Percentiles rank a stretch among this genome's conserved stretches.
These are phyloP conservation scores for Lepidocolaptes lacrymiger DNA, from an alignment of 2,797 vertebrate genomes.

Conservation along the genomic window DNA sequence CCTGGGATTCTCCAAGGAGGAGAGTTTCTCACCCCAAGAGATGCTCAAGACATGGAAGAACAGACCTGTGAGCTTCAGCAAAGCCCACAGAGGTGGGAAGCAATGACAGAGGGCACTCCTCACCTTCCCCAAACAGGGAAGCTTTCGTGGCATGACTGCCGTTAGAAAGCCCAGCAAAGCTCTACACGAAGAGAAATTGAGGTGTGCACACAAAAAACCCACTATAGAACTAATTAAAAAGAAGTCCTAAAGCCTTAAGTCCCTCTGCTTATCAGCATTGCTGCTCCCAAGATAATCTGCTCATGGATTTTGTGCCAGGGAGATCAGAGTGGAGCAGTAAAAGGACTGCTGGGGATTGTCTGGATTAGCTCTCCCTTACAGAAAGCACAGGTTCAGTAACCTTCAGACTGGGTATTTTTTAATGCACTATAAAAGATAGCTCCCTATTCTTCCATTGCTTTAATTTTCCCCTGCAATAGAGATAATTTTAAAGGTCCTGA, in stretches of 20 bases:
- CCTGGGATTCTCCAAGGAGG: not conserved
- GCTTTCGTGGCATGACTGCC: not conserved
- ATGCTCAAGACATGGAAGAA: not conserved
- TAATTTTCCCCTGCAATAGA: slow-evolving; percentile 42
- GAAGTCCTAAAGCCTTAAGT: slow-evolving; percentile 44
- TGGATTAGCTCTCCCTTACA: slow-evolving; percentile 66
- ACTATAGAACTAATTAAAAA: slow-evolving; percentile 67
- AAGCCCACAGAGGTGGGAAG: not conserved
- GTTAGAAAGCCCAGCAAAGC: not conserved
- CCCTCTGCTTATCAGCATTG: slow-evolving; percentile 54
- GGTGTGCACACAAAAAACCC: not conserved
- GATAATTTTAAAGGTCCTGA: slow-evolving; percentile 53
- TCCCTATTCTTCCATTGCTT: slow-evolving; percentile 40
- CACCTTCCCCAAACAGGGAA: not conserved
- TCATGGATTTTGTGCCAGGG: slow-evolving; percentile 57
- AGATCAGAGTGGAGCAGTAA: slow-evolving; percentile 56
- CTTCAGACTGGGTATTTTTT: slow-evolving; percentile 44
- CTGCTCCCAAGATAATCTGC: slow-evolving; percentile 66
- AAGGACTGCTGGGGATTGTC: slow-evolving; percentile 57
- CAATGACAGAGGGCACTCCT: fast-evolving
- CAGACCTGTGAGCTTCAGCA: not conserved
- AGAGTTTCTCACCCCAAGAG: not conserved
- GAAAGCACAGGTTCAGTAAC: slow-evolving; percentile 63
- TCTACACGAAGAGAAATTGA: not conserved
- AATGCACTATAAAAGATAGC: slow-evolving; percentile 30